Evolutionary conservation across 2,113 vertebrate genomes (phyloP), one percentile per base, ranked within the genome.

Genomic region (Paradoxurus hermaphroditus): DNA sequence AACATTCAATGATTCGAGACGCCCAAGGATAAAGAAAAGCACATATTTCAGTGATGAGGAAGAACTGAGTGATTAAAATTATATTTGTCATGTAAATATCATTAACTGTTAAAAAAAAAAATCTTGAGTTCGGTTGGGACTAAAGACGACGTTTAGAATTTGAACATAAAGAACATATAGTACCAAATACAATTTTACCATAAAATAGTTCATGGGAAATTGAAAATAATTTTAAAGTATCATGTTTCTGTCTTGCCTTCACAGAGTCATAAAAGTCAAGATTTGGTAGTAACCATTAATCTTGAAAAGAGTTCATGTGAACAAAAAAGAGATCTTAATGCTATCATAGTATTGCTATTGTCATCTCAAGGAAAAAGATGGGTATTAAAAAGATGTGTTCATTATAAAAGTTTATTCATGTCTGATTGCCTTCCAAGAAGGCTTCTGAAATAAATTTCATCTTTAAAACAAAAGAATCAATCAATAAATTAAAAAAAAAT

Each of bases 141-240:
- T n/a, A n/a, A n/a, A n/a, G n/a, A n/a, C n/a, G n/a, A n/a, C n/a
- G n/a, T n/a, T n/a, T n/a, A n/a, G n/a, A 82, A 78, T 87, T 84
- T 95, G 25, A 91, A 4, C 46, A 72, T 95, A 94, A 39, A 85
- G 15, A 79, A 93, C 15, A 83, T 31, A 75, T 88, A 83, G 53
- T 86, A 88, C 25, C 82, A 94, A 89, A 78, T 82, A 62, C 15
- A 86, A 96, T 96, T 92, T 88, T 85, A 90, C n/a, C 91, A n/a
- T 53, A 86, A 90, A 92, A 77, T 68, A 79, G 39, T 95, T 90
- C 29, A 65, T 79, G 92, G 34, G 84, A 92, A 83, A 81, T 78
- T 82, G 46, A 36, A 86, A 82, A 96, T 53, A 91, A 81, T 79
- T 96, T 70, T 75, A 39, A 97, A 85, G 39, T 46, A 75, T 75